These are phyloP conservation scores for Melanotus villosus DNA, from an alignment of 2,888 invertebrate species.

Conservation along the genomic window DNA sequence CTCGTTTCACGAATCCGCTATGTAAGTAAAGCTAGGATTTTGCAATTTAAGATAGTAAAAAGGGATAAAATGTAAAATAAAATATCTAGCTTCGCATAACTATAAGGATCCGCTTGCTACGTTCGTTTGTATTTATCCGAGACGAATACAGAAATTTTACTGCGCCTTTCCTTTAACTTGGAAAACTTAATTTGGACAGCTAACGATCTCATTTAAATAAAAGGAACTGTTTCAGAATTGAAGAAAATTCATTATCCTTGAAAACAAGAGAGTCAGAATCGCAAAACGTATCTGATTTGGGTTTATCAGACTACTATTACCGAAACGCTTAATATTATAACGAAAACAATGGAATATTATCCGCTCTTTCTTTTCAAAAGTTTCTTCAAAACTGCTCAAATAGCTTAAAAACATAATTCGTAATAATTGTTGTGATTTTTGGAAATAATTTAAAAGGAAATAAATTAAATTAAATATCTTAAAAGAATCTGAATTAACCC, in stretches of 20 bases:
- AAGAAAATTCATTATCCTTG: constrained; percentile 23
- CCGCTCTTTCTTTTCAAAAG: too few species aligned
- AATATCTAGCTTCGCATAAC: not conserved
- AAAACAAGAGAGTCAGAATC: constrained; percentile 17
- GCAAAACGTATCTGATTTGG: not conserved
- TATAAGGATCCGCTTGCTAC: not conserved
- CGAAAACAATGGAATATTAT: not conserved
- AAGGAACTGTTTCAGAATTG: constrained; percentile 22
- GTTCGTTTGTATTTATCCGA: constrained; percentile 8
- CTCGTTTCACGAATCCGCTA: too few species aligned
- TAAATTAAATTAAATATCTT: too few species aligned
- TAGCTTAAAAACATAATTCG: too few species aligned
- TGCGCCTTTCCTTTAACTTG: constrained; percentile 14
- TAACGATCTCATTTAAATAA: constrained; percentile 22
- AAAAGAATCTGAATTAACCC: too few species aligned
- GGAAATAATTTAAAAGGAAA: too few species aligned
- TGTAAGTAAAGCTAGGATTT: not conserved
- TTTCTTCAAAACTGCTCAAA: too few species aligned
- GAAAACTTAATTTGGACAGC: constrained; percentile 22
- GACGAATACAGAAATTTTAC: not conserved
- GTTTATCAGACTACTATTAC: too few species aligned
- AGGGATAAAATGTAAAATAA: not conserved
- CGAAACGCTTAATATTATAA: not conserved
- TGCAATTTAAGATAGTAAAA: not conserved
- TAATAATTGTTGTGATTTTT: too few species aligned